These are phyloP conservation scores for Amblyopsis hoosieri DNA, from an alignment of 2,797 vertebrate genomes.

Conservation along the genomic window DNA sequence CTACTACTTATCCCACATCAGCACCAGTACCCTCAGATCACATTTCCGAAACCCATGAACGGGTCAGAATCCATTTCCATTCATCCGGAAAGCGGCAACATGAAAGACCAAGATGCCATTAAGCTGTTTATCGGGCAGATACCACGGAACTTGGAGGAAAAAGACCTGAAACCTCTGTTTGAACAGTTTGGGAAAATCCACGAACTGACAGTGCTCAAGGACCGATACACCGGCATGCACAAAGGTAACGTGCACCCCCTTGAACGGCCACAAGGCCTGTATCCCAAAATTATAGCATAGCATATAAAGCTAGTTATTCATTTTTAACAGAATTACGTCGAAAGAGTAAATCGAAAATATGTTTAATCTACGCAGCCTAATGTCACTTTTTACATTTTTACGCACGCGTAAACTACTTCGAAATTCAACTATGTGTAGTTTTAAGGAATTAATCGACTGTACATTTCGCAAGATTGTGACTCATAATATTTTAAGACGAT, in stretches of 20 bases:
- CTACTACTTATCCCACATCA: constrained; percentile 76
- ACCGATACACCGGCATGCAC: constrained; percentile 98
- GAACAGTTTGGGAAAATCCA: constrained; percentile 99
- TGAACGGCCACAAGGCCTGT: constrained; percentile 34
- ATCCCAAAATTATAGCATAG: constrained; percentile 1
- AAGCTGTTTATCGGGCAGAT: constrained; percentile 99
- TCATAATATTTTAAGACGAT: too few relatives aligned
- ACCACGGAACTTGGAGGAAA: constrained; percentile 96
- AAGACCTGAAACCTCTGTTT: constrained; percentile 96
- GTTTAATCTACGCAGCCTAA: not conserved
- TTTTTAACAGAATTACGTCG: constrained; percentile 1
- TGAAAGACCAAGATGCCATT: constrained; percentile 99
- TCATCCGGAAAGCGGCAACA: constrained; percentile 90
- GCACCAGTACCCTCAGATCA: constrained; percentile 80
- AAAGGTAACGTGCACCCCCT: constrained; percentile 85
- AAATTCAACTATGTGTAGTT: not conserved
- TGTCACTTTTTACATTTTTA: constrained; percentile 16
- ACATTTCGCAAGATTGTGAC: too few relatives aligned
- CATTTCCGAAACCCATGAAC: constrained; percentile 86
- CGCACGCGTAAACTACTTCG: not conserved
- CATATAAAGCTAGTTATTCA: not conserved
- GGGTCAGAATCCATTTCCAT: constrained; percentile 87
- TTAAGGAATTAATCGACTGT: too few relatives aligned
- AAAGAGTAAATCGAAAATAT: constrained; percentile 2
- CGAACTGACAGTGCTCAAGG: constrained; percentile 98